These are phyloP conservation scores for Ptychochromis oligacanthus DNA, from an alignment of 2,113 vertebrate species.

Conservation along the genomic window DNA sequence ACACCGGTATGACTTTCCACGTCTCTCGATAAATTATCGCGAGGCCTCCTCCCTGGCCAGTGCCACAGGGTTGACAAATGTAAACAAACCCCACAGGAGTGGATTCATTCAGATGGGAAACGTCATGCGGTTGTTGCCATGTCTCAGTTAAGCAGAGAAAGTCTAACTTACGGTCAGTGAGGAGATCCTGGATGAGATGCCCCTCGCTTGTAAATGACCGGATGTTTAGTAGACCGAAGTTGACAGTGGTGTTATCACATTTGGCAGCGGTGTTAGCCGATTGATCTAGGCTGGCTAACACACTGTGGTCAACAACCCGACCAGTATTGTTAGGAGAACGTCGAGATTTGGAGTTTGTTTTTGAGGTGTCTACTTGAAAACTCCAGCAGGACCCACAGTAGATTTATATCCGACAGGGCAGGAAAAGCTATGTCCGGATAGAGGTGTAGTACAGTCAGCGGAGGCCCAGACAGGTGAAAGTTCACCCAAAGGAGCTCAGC, in stretches of 20 bases:
- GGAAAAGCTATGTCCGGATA: no score
- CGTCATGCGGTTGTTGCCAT: no score
- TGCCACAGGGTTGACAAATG: no score
- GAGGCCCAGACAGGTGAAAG: no score
- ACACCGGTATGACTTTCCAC: background rate
- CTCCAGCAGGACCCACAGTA: background rate
- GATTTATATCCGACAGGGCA: background rate
- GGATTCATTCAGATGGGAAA: no score
- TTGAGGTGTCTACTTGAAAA: background rate
- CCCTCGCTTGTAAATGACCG: background rate
- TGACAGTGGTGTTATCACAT: background rate
- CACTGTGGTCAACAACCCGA: background rate
- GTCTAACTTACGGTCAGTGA: no score
- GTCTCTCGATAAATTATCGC: background rate
- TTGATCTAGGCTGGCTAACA: background rate
- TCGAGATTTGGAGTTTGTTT: background rate
- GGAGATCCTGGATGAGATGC: no score
- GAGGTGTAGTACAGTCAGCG: no score
- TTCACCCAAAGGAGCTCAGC: no score
- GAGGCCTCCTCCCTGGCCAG: background rate
- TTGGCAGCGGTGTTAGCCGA: background rate
- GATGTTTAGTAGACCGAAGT: background rate
- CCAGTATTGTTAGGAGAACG: background rate
- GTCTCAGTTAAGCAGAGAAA: no score
- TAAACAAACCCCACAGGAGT: no score